Evolutionary conservation across 2,888 invertebrate species (phyloP).

Genomic region (Epistrophella euchroma): DNA sequence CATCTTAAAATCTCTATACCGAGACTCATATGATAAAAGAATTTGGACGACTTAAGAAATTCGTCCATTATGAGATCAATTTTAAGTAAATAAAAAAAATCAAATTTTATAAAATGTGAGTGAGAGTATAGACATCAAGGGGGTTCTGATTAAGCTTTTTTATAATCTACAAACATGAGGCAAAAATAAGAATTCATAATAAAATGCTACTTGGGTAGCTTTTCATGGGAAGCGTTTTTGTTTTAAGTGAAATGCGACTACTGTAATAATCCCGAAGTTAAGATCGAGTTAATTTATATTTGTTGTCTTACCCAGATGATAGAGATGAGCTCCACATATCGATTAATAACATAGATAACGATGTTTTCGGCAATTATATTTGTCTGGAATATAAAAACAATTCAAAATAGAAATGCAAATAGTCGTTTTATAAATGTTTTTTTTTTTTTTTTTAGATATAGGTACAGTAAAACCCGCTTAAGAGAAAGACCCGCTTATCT

Average conservation of each 20-base stretch:
- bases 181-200: neutral
- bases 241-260: neutral
- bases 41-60: slow-evolving; percentile 42
- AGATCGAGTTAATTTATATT: neutral
- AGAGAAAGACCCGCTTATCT: too few species aligned
- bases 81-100: neutral
- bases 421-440: neutral
- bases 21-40: slow-evolving; percentile 31
- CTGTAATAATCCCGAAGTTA: neutral
- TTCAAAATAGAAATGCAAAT: neutral
- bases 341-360: slow-evolving; percentile 71
- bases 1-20: slow-evolving; percentile 47
- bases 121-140: slow-evolving; percentile 2
- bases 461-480: too few species aligned
- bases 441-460: too few species aligned
- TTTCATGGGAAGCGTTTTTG: neutral
- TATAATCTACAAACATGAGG: neutral
- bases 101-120: slow-evolving; percentile 4
- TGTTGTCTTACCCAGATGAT: slow-evolving; percentile 68
- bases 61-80: slow-evolving; percentile 61
- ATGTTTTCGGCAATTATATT: slow-evolving; percentile 11
- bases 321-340: slow-evolving; percentile 75
- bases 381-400: slow-evolving; percentile 8
- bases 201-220: neutral
- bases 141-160: neutral